Conservation (phyloP, 2,113 vertebrate genomes). For the Erythrocercus mccallii region DNA sequence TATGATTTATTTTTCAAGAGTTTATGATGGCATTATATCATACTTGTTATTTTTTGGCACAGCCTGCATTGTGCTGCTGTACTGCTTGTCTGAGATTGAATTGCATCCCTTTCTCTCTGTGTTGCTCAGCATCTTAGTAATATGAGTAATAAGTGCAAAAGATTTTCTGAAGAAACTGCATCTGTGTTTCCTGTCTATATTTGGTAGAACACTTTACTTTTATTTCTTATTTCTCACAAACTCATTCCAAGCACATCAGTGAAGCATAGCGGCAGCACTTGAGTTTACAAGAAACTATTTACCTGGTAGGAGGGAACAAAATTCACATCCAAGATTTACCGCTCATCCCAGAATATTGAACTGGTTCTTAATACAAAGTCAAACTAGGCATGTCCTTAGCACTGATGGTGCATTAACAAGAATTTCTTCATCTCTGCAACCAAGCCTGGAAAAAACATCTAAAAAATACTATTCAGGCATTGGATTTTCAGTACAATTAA, state of each 20-base stretch:
- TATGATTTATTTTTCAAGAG: constrained; percentile 65
- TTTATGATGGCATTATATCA: constrained; percentile 48
- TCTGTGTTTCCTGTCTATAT: background rate
- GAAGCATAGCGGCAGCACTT: background rate
- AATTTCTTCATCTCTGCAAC: background rate
- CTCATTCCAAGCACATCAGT: constrained; percentile 13
- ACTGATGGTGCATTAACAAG: background rate
- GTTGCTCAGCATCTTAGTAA: background rate
- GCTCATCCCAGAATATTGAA: background rate
- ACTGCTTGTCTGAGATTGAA: background rate
- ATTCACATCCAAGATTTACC: background rate
- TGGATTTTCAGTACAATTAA: background rate
- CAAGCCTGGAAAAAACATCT: background rate
- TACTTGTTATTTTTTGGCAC: constrained; percentile 37
- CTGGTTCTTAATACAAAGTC: background rate
- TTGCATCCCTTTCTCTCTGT: background rate
- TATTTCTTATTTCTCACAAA: background rate
- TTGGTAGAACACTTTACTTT: background rate
- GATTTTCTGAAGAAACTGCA: background rate
- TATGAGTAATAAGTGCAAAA: background rate
- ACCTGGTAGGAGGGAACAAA: background rate
- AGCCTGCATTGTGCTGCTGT: background rate
- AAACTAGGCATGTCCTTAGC: background rate
- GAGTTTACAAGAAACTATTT: constrained; percentile 31
- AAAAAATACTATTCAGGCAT: background rate